Conservation (phyloP, 2,113 vertebrate species). For the Callospermophilus lateralis region DNA sequence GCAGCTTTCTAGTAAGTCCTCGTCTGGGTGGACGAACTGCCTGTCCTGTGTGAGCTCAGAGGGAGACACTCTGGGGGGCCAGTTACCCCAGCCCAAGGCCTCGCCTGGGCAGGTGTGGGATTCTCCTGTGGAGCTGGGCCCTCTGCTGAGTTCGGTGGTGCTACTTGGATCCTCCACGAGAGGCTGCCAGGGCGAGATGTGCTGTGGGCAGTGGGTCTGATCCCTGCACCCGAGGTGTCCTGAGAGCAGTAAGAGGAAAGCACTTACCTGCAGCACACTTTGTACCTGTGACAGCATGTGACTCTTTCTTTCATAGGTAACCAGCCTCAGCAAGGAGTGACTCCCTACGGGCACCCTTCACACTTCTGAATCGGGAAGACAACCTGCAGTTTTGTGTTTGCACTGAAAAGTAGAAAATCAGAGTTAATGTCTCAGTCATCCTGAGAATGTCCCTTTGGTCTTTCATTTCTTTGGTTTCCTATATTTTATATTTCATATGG, state of each 20-base stretch:
- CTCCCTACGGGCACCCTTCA: constrained; percentile 84
- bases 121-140: no score
- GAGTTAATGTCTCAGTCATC: constrained; percentile 74
- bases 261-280: not conserved
- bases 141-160: not conserved
- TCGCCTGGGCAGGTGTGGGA: not conserved
- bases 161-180: accelerated
- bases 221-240: not conserved
- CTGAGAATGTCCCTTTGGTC: constrained; percentile 61
- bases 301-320: constrained; percentile 83
- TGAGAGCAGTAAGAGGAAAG: not conserved
- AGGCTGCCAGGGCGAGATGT: not conserved
- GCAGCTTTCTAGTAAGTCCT: constrained; percentile 89
- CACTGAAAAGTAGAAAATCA: constrained; percentile 82
- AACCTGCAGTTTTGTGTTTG: constrained; percentile 62
- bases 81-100: not conserved
- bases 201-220: not conserved
- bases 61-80: not conserved
- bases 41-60: not conserved
- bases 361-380: constrained; percentile 83
- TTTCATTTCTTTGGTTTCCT: constrained; percentile 63
- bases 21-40: not conserved
- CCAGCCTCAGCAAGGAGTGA: constrained; percentile 87
- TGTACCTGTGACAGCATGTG: not conserved
- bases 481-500: constrained; percentile 75